These are phyloP conservation scores for Scelioninae gen. 2 DNA, from an alignment of 2,888 invertebrate genomes.

Conservation along the genomic window DNA sequence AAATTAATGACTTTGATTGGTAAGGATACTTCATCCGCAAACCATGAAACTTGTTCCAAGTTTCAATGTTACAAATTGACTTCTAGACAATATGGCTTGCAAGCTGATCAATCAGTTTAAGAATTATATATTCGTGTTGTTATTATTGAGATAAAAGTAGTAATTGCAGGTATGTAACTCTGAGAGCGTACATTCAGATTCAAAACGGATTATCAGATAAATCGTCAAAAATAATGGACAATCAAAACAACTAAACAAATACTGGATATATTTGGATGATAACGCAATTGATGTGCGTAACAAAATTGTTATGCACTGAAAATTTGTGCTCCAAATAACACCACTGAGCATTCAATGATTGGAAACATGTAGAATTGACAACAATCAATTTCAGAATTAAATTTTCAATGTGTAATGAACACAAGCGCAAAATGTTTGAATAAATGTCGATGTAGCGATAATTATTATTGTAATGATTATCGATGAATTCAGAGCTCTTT, in stretches of 20 bases:
- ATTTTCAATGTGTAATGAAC: neutral
- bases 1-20: no score
- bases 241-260: neutral
- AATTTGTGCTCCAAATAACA: neutral
- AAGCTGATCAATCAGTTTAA: neutral
- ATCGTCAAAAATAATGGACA: neutral
- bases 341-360: neutral
- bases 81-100: constrained; percentile 3
- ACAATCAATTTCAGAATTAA: neutral
- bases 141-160: constrained; percentile 3
- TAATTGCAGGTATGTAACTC: neutral
- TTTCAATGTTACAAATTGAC: neutral
- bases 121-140: neutral
- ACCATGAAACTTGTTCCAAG: no score
- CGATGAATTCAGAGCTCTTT: neutral
- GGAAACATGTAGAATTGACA: no score
- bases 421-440: neutral
- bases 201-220: constrained; percentile 1
- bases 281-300: neutral
- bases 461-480: neutral
- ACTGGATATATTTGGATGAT: neutral
- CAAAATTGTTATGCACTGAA: no score
- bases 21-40: no score
- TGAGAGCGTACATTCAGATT: neutral
- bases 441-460: neutral